Base-by-base conservation (phyloP, 2,113 vertebrate species). In the Morone saxatilis region DNA sequence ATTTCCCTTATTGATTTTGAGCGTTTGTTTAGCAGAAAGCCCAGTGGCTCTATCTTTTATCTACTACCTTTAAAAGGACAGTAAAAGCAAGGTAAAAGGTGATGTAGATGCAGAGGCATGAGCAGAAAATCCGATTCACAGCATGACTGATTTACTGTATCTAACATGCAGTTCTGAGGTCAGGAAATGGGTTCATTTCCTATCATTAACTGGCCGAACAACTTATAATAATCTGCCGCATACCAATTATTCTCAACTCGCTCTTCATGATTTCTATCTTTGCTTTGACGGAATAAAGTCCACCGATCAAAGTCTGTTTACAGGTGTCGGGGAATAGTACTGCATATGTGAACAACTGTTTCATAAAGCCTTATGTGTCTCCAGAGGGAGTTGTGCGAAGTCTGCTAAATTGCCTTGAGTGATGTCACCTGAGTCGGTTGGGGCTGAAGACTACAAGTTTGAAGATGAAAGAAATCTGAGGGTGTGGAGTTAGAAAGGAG, bases 1-100 rank as follows among this genome's bases (percentile, higher is more conserved):
- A 79, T 76, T 88, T 87, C 88, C 84, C 43, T 22, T 77, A 86
- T 81, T 80, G 80, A 86, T 87, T 80, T 36, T 1, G 0, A 6
- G 7, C 6, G 53, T 81, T 71, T 89, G 75, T 83, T 85, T 45
- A 67, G 70, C 67, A 72, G 40, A 73, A 85, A 69, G 66, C 80
- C 85, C 75, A 45, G n/a, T 76, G 80, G 79, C 50, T 47, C 70
- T 76, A 53, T 38, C 40, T 76, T 83, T 78, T 43, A 85, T 85
- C 71, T 65, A 3, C 20, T 38, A 63, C 59, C 45, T 80, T 76
- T 54, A 73, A 74, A 70, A 70, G 76, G 13, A 69, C 31, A 50
- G 36, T 53, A 59, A 80, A 77, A 43, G 50, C 8, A 1, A 71
- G 22, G 76, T 57, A 51, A 25, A 56, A 25, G 36, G 7, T 45